Conservation (phyloP, 2,797 vertebrate species). For the Fringilla coelebs region DNA sequence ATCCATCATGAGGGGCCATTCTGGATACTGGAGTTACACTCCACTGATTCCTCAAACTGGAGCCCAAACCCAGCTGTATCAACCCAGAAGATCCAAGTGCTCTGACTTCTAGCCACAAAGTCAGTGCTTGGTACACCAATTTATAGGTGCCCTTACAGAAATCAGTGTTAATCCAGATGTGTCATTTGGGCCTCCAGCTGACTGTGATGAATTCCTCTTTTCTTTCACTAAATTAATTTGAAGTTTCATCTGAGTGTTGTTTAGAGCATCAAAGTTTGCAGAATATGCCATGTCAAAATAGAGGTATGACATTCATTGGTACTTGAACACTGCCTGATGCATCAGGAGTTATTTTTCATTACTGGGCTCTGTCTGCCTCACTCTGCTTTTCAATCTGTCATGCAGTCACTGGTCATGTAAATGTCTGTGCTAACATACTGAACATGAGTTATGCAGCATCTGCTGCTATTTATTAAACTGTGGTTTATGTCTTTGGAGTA, state of each 20-base stretch:
- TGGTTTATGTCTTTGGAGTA: constrained; percentile 5
- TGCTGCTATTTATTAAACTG: constrained; percentile 36
- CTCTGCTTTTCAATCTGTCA: neutral
- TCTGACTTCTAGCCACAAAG: neutral
- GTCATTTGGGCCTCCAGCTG: neutral
- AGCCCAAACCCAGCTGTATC: neutral
- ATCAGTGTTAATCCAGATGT: neutral
- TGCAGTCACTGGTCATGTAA: neutral
- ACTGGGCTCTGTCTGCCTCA: neutral
- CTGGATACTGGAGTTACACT: neutral
- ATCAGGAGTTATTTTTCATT: neutral
- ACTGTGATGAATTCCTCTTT: neutral
- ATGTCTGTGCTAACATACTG: neutral
- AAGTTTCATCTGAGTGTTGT: neutral
- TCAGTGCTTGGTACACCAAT: neutral
- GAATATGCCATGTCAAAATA: neutral
- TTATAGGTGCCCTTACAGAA: neutral
- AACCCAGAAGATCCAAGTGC: neutral
- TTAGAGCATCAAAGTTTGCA: neutral
- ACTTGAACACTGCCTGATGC: neutral
- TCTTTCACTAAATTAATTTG: neutral
- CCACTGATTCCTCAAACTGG: neutral
- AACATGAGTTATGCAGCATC: neutral
- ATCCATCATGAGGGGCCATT: neutral
- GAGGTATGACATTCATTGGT: neutral